Percentiles rank a stretch among this genome's conserved stretches.
phyloP scores from a whole-genome alignment of 2,888 invertebrate genomes.

The Gortyna flavago region DNA sequence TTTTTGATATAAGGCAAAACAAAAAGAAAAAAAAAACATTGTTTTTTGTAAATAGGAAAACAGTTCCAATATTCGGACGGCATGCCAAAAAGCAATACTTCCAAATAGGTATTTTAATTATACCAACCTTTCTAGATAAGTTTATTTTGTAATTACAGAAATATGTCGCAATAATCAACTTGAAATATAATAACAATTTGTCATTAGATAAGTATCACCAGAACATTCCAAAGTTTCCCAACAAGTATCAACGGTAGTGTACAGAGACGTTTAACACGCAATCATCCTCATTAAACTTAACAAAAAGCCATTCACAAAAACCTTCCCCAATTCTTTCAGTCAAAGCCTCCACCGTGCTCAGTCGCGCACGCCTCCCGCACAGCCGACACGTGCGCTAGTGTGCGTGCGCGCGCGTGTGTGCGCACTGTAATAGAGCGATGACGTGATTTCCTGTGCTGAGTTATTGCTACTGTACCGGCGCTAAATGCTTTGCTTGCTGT shows the following conservation, averaged over 20 bases:
- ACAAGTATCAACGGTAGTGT: background rate
- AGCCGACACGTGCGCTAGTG: constrained; percentile 60
- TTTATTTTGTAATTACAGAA: no score
- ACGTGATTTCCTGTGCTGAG: constrained; percentile 90
- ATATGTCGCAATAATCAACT: background rate
- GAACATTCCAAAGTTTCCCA: background rate
- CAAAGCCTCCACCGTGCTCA: constrained; percentile 64
- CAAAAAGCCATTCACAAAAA: background rate
- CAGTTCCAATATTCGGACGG: no score
- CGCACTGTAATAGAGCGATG: constrained; percentile 89
- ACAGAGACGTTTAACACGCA: background rate
- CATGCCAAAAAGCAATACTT: background rate
- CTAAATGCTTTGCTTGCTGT: constrained; percentile 83
- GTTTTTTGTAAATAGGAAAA: background rate
- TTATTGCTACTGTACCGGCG: constrained; percentile 90
- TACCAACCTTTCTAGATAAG: no score
- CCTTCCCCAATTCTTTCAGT: constrained; percentile 10
- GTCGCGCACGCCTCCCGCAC: constrained; percentile 60
- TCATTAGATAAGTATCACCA: background rate
- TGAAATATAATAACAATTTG: background rate
- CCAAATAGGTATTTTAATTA: no score
- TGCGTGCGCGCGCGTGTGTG: constrained; percentile 68
- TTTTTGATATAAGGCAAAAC: no score
- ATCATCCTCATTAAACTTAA: background rate
- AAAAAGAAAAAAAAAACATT: no score